phyloP scores from a whole-genome alignment of 2,888 invertebrate species.

The Ischnura elegans region DNA sequence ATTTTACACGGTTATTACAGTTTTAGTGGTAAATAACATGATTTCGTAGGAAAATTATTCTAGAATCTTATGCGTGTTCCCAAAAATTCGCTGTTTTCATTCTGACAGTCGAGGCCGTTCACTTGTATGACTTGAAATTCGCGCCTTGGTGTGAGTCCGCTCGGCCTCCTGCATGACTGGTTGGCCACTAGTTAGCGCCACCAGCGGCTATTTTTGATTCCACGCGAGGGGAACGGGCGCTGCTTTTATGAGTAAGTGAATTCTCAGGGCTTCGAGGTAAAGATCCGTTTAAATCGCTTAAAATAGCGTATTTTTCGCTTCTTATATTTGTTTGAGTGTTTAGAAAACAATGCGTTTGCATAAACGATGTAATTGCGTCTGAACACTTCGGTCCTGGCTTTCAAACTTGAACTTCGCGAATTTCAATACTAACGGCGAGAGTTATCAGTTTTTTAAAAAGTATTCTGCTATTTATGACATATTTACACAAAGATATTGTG shows the following conservation, averaged over 20 bases:
- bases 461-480: no score
- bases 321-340: background rate
- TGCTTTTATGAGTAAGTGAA: background rate
- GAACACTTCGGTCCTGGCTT: background rate
- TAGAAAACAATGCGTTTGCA: background rate
- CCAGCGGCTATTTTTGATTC: background rate
- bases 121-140: conserved; percentile 1
- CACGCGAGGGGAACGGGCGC: background rate
- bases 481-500: no score
- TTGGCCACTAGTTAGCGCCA: background rate
- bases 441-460: no score
- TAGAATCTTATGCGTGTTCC: no score
- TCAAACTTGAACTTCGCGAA: no score
- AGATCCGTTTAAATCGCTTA: background rate
- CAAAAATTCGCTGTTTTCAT: no score
- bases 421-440: no score
- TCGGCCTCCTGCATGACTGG: background rate
- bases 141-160: background rate
- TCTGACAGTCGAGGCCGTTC: no score
- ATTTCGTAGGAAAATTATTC: no score
- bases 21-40: no score
- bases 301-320: background rate
- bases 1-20: no score
- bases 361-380: background rate
- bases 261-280: background rate